Evolutionary conservation across 2,797 vertebrate species (phyloP).

Genomic region (Chloroceryle amazona): DNA sequence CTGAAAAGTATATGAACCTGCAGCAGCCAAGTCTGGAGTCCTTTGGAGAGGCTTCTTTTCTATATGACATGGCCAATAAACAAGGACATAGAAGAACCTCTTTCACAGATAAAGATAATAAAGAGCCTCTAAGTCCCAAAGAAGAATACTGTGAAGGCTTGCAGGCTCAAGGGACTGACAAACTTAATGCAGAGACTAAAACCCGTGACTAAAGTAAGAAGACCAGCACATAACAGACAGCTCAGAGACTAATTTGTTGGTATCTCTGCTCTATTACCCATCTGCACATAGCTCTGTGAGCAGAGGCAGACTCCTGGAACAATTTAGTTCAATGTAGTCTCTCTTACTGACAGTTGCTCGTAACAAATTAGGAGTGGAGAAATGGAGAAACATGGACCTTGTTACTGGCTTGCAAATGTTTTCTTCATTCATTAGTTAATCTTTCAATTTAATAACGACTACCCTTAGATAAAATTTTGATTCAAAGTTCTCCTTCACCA

Average conservation of each 20-base stretch:
- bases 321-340: background rate
- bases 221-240: background rate
- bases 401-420: background rate
- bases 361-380: background rate
- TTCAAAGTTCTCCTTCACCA: background rate
- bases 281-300: background rate
- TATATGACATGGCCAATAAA: background rate
- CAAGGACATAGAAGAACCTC: background rate
- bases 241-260: background rate
- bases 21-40: background rate
- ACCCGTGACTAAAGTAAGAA: background rate
- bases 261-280: background rate
- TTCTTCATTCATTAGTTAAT: background rate
- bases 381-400: rapidly evolving
- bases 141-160: background rate
- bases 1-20: background rate
- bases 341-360: background rate
- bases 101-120: background rate
- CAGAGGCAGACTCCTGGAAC: background rate
- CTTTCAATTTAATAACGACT: background rate
- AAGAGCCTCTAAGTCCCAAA: background rate
- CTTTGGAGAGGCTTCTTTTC: background rate
- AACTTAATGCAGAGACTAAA: background rate
- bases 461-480: background rate
- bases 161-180: background rate